These are phyloP conservation scores for Listronotus bonariensis DNA, from an alignment of 1,140 invertebrate species.

Conservation along the genomic window DNA sequence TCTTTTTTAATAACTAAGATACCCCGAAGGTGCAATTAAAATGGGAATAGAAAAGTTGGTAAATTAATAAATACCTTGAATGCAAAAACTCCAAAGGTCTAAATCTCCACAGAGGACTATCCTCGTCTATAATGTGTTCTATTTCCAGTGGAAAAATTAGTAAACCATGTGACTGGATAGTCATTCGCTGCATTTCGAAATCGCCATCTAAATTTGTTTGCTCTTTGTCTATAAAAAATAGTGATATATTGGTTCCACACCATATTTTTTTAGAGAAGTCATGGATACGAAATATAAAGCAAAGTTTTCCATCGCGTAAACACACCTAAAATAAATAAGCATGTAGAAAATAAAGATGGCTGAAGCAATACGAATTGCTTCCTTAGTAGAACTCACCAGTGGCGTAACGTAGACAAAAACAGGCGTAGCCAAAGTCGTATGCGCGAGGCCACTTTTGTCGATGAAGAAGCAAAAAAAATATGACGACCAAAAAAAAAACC, in stretches of 20 bases:
- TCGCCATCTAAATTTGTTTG: constrained; percentile 27
- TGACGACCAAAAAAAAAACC: too few relatives aligned
- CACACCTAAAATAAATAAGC: constrained; percentile 40
- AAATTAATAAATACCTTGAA: constrained; percentile 38
- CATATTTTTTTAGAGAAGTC: constrained; percentile 45
- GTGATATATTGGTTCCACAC: constrained; percentile 43
- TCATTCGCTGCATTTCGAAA: constrained; percentile 44
- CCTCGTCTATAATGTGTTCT: constrained; percentile 63
- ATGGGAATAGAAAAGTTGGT: not conserved
- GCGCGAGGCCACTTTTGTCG: too few relatives aligned
- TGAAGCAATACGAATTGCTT: too few relatives aligned
- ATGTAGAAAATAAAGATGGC: too few relatives aligned
- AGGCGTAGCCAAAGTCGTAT: too few relatives aligned
- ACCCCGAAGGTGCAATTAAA: not conserved
- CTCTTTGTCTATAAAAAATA: constrained; percentile 46
- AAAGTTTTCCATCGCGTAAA: constrained; percentile 45
- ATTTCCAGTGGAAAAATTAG: constrained; percentile 68
- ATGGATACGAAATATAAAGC: constrained; percentile 46
- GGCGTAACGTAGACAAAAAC: too few relatives aligned
- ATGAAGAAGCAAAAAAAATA: too few relatives aligned
- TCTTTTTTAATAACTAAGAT: too few relatives aligned
- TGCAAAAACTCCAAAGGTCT: constrained; percentile 56
- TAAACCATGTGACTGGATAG: constrained; percentile 53
- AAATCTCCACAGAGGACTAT: constrained; percentile 62
- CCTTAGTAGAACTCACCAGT: too few relatives aligned